Base-by-base conservation (phyloP, 2,113 vertebrate species). In the Variabilichromis moorii region DNA sequence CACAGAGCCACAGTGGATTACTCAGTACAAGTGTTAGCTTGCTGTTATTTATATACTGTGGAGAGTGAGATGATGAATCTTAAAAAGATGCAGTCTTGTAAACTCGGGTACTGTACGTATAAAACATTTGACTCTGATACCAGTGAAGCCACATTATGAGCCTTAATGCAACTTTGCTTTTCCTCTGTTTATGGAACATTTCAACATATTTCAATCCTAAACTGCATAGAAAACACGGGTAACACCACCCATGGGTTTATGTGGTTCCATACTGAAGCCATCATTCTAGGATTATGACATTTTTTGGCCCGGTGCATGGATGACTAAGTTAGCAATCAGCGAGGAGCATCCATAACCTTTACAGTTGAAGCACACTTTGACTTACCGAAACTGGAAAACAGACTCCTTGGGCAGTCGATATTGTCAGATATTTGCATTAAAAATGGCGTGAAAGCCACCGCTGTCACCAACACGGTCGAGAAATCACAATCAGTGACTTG, bases 11-110 rank as follows among this genome's bases (percentile, higher is more conserved):
- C 73, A 42, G 10, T 54, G 81, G 86, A 89, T 85, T 68, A 80
- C 82, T 88, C n/a, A 26, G 33, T 81, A 80, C 82, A 87, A n/a
- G 45, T 66, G 59, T 84, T 63, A 82, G 80, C 85, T 71, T 83
- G 35, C 21, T 90, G 82, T 83, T 92, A 90, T 95, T 92, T 93
- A 89, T 90, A 85, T 24, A 50, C 81, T 55, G 26, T 12, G 37
- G 40, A 73, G 54, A 54, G 53, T 85, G 84, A 68, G 61, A 54
- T 83, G n/a, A 81, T 45, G 17, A 81, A 86, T 81, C 61, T 86
- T 81, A 50, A 82, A 19, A 76, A 35, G 45, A 84, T 53, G 31
- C 19, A 59, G 54, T 28, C 37, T 86, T 6, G 14, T 19, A 66
- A 83, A 80, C 54, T 10, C 4, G 26, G 31, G 54, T 81, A 51